Conservation (phyloP, 2,888 invertebrate species). For the Liopterus haemorrhoidalis region DNA sequence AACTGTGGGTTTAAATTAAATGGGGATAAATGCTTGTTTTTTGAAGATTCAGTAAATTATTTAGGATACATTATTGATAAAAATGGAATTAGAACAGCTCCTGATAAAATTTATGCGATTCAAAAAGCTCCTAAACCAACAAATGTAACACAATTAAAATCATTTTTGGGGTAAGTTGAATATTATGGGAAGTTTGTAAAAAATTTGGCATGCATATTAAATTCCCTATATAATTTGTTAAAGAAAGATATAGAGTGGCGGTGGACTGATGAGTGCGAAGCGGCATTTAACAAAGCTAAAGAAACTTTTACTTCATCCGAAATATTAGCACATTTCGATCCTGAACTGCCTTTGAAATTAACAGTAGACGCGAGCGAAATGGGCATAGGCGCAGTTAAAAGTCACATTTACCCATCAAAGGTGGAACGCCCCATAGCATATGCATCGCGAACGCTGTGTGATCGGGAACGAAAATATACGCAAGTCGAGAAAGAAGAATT, state of each 20-base stretch:
- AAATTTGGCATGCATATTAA: conserved; percentile 30
- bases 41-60: conserved; percentile 29
- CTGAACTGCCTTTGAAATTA: conserved; percentile 20
- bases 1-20: conserved; percentile 24
- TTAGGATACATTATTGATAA: conserved; percentile 32
- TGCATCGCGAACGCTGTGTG: conserved; percentile 31
- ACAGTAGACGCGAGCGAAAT: conserved; percentile 22
- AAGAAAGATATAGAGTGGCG: conserved; percentile 26
- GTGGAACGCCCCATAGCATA: conserved; percentile 33
- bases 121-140: conserved; percentile 27
- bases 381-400: conserved; percentile 20
- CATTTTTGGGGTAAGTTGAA: too few species aligned
- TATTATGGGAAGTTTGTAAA: conserved; percentile 38
- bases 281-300: too few species aligned
- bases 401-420: conserved; percentile 13
- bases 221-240: conserved; percentile 33
- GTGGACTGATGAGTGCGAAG: too few species aligned
- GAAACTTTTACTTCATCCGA: conserved; percentile 18
- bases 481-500: conserved; percentile 35
- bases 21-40: conserved; percentile 31
- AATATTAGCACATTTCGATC: conserved; percentile 29
- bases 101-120: conserved; percentile 31
- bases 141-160: conserved; percentile 28
- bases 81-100: conserved; percentile 30
- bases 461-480: conserved; percentile 34